Evolutionary conservation across 2,888 invertebrate genomes (phyloP).

Genomic region (Anorthoa munda): DNA sequence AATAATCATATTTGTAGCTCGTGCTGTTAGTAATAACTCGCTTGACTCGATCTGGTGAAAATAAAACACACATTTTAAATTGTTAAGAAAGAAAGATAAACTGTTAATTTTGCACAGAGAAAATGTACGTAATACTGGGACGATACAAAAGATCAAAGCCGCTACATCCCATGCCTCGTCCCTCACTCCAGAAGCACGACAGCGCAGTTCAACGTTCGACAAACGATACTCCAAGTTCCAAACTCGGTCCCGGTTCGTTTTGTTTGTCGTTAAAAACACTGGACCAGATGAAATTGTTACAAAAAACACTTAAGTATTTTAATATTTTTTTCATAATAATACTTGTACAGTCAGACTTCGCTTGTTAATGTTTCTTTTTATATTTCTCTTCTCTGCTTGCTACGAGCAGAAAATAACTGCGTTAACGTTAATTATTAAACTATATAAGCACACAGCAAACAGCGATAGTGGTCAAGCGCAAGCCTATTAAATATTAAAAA

Average conservation of each 20-base stretch:
- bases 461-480: too few relatives aligned
- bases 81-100: too few relatives aligned
- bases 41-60: too few relatives aligned
- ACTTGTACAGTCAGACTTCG: background rate
- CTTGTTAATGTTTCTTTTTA: constrained; percentile 30
- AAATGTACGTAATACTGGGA: too few relatives aligned
- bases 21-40: too few relatives aligned
- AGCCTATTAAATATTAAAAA: background rate
- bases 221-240: constrained; percentile 72
- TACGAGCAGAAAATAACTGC: background rate
- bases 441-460: too few relatives aligned
- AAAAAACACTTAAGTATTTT: constrained; percentile 51
- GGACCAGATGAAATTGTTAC: constrained; percentile 59
- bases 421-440: too few relatives aligned
- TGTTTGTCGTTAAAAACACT: constrained; percentile 71
- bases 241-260: constrained; percentile 65
- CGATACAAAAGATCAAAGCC: constrained; percentile 1
- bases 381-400: constrained; percentile 2
- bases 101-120: too few relatives aligned
- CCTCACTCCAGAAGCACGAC: constrained; percentile 20
- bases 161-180: constrained; percentile 27
- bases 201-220: constrained; percentile 70
- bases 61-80: too few relatives aligned
- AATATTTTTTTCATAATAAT: constrained; percentile 38
- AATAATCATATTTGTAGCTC: too few relatives aligned